These are phyloP conservation scores for Dasysyrphus albostriatus DNA, from an alignment of 2,888 invertebrate genomes.

Conservation along the genomic window DNA sequence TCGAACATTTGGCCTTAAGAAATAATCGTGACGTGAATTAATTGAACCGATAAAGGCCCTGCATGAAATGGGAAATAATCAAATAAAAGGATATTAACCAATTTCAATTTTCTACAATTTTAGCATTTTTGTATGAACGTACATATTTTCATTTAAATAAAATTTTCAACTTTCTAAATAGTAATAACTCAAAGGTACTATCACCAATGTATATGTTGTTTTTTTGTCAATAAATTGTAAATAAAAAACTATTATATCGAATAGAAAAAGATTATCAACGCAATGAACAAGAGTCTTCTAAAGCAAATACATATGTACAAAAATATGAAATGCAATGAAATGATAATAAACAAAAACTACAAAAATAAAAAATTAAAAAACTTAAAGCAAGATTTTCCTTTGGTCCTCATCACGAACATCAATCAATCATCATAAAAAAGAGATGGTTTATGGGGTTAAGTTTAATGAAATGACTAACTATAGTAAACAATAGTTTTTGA, in stretches of 20 bases:
- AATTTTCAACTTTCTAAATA: no score
- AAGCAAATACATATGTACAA: background rate
- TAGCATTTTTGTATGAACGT: no score
- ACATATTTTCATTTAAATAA: no score
- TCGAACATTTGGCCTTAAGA: no score
- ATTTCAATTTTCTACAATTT: no score
- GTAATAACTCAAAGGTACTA: no score
- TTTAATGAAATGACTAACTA: background rate
- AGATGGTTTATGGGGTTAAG: background rate
- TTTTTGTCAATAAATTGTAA: no score
- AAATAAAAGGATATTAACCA: no score
- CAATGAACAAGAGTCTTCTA: background rate
- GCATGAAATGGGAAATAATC: no score
- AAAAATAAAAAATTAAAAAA: background rate
- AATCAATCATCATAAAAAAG: constrained; percentile 5
- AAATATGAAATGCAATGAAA: background rate
- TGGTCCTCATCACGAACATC: background rate
- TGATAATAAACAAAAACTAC: background rate
- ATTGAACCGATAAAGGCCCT: no score
- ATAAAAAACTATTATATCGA: background rate
- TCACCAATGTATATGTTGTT: no score
- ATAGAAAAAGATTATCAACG: background rate
- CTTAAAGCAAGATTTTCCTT: background rate
- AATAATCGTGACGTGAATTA: no score
- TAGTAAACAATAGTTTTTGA: background rate